Evolutionary conservation across 2,797 vertebrate species (phyloP), one percentile per base, ranked within the genome.

Genomic region (Syngnathus rostellatus): DNA sequence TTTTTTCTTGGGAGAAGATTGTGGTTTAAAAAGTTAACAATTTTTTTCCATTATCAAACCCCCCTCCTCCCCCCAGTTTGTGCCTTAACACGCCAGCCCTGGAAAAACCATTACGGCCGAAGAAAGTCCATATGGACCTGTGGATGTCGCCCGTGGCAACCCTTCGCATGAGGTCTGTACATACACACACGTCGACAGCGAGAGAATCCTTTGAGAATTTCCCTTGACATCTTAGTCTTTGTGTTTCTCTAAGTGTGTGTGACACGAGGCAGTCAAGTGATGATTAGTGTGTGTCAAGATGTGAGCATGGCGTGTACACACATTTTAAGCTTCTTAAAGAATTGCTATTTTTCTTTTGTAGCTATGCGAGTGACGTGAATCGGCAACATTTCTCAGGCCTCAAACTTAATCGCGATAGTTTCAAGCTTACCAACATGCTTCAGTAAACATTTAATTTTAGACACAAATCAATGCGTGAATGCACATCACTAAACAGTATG

Each of bases 171-270:
- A 86, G 85, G 83, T 86, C 84, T 72, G 45, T 70, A 73, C 68
- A 65, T 65, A 72, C 50, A 68, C 59, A 62, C 43, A 51, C 48
- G 1, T 19, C 11, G 40, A 21, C 53, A 31, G 62, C 66, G 45
- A 84, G 77, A 85, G 83, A 86, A 82, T 82, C 78, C 87, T 87
- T 75, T 76, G 72, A 76, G 77, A 67, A 68, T 77, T 82, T 61
- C 71, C 64, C 81, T 78, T 79, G 62, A 77, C 76, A 78, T 81
- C 79, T 75, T 78, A 41, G 43, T 83, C 87, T 88, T 87, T 90
- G 85, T 90, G 81, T 87, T 88, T 88, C 79, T 85, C 77, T 70
- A 89, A 89, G 87, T 87, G 83, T 82, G 82, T 89, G 85, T 87
- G 87, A 88, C 84, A 81, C 69, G 51, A 71, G 77, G 76, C 66